These are phyloP conservation scores for Hydractinia echinata DNA, from an alignment of 30 jellyfish, hydroid and myxozoan genomes.

Conservation along the genomic window DNA sequence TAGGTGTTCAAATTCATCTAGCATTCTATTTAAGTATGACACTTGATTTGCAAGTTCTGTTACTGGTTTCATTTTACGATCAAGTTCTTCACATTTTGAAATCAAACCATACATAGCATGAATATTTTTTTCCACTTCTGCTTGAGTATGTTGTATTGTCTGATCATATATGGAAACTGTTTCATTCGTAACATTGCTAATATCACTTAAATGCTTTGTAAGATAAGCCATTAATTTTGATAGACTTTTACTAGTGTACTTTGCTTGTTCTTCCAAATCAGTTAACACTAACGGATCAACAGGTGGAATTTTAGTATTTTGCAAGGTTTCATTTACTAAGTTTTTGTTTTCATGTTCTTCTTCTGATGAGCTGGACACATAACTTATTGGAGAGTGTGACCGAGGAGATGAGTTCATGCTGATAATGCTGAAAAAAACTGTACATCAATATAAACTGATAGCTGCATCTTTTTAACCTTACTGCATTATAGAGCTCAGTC, in stretches of 20 bases:
- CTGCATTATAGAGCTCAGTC: too few relatives aligned
- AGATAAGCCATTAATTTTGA: constrained; percentile 51
- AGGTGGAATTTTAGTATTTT: constrained; percentile 37
- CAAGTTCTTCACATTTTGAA: constrained; percentile 89
- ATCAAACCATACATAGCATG: constrained; percentile 80
- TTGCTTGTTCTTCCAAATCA: constrained; percentile 86
- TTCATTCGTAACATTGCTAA: constrained; percentile 43
- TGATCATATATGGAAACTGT: constrained; percentile 40
- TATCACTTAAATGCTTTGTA: constrained; percentile 37
- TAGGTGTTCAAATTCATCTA: constrained; percentile 54
- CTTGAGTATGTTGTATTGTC: constrained; percentile 56
- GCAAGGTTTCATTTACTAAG: background rate
- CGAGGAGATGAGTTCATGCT: too few relatives aligned
- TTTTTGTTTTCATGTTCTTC: background rate
- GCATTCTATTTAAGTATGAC: constrained; percentile 41
- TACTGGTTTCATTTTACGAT: constrained; percentile 84
- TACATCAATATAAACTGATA: too few relatives aligned
- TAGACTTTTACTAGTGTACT: constrained; percentile 57
- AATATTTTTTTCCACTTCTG: constrained; percentile 62
- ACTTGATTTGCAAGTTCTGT: constrained; percentile 72
- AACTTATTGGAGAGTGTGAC: background rate
- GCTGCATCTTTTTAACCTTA: too few relatives aligned
- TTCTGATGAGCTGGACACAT: constrained; percentile 22
- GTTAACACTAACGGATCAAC: constrained; percentile 56
- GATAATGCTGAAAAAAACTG: too few relatives aligned